phyloP scores from a whole-genome alignment of 2,888 invertebrate genomes.

The Siphonodentalium dalli region DNA sequence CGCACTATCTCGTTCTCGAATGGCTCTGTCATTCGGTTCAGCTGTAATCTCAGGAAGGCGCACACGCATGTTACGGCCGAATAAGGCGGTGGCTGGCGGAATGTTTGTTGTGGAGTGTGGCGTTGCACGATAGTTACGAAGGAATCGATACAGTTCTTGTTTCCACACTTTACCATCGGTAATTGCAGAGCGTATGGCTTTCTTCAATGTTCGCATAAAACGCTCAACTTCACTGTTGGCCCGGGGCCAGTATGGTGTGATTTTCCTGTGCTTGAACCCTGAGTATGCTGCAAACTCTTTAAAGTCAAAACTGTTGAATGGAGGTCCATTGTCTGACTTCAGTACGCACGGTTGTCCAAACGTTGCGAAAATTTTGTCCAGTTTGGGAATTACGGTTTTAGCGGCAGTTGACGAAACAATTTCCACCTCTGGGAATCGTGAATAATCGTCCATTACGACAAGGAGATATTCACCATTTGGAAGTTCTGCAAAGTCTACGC shows the following conservation, averaged over 20 bases:
- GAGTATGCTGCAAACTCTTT: conserved; percentile 1
- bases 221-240: conserved; percentile 14
- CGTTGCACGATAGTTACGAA: conserved; percentile 13
- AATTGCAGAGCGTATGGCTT: conserved; percentile 1
- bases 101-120: conserved; percentile 9
- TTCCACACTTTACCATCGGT: conserved; percentile 4
- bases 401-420: conserved; percentile 16
- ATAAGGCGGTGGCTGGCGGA: too few relatives aligned
- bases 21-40: too few relatives aligned
- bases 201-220: conserved; percentile 12
- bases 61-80: too few relatives aligned
- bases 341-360: conserved; percentile 6
- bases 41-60: too few relatives aligned
- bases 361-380: conserved; percentile 17
- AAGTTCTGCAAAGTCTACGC: too few relatives aligned
- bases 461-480: conserved; percentile 23
- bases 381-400: conserved; percentile 15
- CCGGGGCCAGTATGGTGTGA: conserved; percentile 15
- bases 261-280: conserved; percentile 18
- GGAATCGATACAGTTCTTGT: conserved; percentile 10
- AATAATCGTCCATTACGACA: conserved; percentile 36
- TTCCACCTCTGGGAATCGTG: conserved; percentile 20
- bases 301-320: conserved; percentile 13
- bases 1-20: too few relatives aligned
- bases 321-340: conserved; percentile 18